phyloP scores from a whole-genome alignment of 35 echinoderm and acorn worm genomes.

The Hemicentrotus pulcherrimus region DNA sequence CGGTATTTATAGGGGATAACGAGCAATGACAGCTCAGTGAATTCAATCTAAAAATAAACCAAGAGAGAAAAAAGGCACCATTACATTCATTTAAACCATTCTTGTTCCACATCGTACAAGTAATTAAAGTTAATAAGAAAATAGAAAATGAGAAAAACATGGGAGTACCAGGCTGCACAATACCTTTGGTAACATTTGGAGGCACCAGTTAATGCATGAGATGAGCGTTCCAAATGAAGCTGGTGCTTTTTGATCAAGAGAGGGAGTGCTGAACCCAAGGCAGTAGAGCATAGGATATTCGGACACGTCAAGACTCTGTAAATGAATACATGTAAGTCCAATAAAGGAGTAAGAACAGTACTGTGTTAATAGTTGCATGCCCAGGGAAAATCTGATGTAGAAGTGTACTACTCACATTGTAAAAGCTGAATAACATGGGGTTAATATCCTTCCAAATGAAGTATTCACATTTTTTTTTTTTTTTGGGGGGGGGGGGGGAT shows the following conservation, averaged over 20 bases:
- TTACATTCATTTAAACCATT: not conserved
- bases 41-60: not conserved
- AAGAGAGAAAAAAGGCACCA: not conserved
- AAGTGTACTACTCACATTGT: too few species aligned
- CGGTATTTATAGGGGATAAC: too few species aligned
- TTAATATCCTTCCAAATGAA: too few species aligned
- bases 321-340: not conserved
- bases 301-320: constrained; percentile 81
- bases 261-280: constrained; percentile 83
- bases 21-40: not conserved
- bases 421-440: too few species aligned
- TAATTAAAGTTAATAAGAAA: too few species aligned
- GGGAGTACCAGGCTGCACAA: not conserved
- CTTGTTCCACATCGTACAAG: not conserved
- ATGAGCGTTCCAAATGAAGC: constrained; percentile 88
- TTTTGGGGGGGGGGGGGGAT: too few species aligned
- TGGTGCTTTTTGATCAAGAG: constrained; percentile 68
- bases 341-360: not conserved
- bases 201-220: constrained; percentile 83
- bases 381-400: too few species aligned
- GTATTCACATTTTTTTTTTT: too few species aligned
- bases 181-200: constrained; percentile 90
- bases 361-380: too few species aligned
- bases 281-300: constrained; percentile 80
- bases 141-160: too few species aligned